Conservation (phyloP, 2,113 vertebrate genomes). For the Falco punctatus region DNA sequence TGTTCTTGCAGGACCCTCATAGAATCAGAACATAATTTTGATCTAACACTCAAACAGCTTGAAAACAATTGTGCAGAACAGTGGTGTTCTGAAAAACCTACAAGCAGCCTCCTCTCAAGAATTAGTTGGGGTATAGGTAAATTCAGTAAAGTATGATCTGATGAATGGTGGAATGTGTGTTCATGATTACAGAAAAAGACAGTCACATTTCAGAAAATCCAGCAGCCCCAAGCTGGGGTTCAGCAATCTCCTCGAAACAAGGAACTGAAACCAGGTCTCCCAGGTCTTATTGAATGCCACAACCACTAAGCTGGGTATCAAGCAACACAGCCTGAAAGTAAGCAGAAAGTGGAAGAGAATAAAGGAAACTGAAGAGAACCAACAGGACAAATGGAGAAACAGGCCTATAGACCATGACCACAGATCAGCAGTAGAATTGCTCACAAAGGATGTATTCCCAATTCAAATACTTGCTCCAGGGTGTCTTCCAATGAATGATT, state of each 20-base stretch:
- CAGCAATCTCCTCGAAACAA: neutral
- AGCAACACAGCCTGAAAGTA: neutral
- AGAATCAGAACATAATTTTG: neutral
- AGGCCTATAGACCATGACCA: neutral
- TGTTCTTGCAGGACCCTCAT: neutral
- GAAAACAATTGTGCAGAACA: neutral
- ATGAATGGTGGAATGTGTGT: neutral
- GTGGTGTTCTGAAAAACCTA: neutral
- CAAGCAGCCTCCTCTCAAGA: neutral
- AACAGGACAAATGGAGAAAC: neutral
- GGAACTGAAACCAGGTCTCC: neutral
- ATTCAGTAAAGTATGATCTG: neutral
- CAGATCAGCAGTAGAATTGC: neutral
- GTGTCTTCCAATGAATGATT: neutral
- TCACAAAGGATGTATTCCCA: neutral
- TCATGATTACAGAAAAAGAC: neutral
- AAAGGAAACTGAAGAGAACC: neutral
- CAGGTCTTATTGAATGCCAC: neutral
- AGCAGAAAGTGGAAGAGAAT: neutral
- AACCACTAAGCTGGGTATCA: neutral
- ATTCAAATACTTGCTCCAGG: neutral
- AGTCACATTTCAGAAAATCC: neutral
- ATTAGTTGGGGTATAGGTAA: neutral
- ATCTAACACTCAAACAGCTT: neutral
- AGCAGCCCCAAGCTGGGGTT: neutral